phyloP scores from a whole-genome alignment of 2,113 vertebrate species.

The Alexandromys fortis region DNA sequence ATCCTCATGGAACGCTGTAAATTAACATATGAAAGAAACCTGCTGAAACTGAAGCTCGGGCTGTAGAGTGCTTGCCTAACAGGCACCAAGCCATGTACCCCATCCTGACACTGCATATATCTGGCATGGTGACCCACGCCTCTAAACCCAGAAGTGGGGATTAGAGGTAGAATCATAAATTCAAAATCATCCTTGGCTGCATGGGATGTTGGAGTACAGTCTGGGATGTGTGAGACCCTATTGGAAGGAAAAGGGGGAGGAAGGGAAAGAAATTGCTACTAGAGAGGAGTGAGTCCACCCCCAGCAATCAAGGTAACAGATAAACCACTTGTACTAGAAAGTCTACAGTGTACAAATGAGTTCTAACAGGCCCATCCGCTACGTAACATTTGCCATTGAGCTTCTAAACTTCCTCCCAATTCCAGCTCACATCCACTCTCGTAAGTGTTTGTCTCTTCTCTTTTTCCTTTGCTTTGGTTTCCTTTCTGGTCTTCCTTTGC shows the following conservation, averaged over 20 bases:
- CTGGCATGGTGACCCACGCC: background rate
- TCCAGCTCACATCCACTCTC: too few relatives aligned
- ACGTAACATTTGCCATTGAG: background rate
- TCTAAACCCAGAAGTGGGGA: background rate
- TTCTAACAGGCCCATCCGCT: background rate
- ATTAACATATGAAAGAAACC: background rate
- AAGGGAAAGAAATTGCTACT: background rate
- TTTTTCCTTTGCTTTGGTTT: too few relatives aligned
- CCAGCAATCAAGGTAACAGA: background rate
- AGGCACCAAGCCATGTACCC: background rate
- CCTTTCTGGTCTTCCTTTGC: too few relatives aligned
- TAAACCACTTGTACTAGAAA: too few relatives aligned
- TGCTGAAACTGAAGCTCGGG: background rate
- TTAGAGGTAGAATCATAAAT: background rate
- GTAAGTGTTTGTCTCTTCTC: background rate
- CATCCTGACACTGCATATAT: background rate
- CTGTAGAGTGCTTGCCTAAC: too few relatives aligned
- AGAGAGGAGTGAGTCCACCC: background rate
- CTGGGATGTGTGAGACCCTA: background rate
- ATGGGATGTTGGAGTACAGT: background rate
- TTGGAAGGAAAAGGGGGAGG: background rate
- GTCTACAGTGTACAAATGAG: background rate
- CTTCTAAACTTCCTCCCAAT: background rate
- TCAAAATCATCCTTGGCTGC: background rate
- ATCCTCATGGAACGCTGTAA: background rate